phyloP scores from a whole-genome alignment of 2,888 invertebrate species.

The Drosophila tanythrix region DNA sequence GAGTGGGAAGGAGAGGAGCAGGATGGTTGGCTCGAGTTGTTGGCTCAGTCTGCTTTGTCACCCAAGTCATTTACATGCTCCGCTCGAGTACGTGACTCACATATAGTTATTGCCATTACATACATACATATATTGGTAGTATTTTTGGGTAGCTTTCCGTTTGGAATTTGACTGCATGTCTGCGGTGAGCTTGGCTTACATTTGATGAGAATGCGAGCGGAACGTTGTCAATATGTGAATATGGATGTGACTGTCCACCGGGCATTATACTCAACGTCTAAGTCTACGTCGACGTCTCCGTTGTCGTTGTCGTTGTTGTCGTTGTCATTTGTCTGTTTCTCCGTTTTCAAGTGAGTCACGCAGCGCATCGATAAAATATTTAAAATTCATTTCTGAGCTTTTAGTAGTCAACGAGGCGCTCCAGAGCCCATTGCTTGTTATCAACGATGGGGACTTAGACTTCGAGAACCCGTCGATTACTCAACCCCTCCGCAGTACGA shows the following conservation, averaged over 20 bases:
- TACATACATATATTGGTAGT: slow-evolving; percentile 15
- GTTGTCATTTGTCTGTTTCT: slow-evolving; percentile 2
- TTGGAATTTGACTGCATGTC: slow-evolving; percentile 53
- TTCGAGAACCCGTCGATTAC: slow-evolving; percentile 30
- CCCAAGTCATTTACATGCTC: slow-evolving; percentile 81
- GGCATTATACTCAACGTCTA: slow-evolving; percentile 29
- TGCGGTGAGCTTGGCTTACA: slow-evolving; percentile 58
- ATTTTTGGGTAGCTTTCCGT: slow-evolving; percentile 36
- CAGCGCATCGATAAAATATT: slow-evolving; percentile 76
- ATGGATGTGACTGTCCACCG: slow-evolving; percentile 55
- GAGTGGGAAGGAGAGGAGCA: background rate
- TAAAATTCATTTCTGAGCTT: slow-evolving; percentile 79
- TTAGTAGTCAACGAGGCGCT: slow-evolving; percentile 59
- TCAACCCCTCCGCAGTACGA: slow-evolving; percentile 15
- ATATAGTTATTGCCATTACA: slow-evolving; percentile 62
- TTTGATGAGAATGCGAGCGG: slow-evolving; percentile 75
- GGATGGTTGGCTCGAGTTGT: background rate
- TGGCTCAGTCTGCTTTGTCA: slow-evolving; percentile 65
- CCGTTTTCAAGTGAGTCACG: slow-evolving; percentile 68
- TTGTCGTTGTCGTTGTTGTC: background rate
- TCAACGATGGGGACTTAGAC: slow-evolving; percentile 38
- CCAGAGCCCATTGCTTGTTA: slow-evolving; percentile 37
- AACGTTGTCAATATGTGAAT: slow-evolving; percentile 35
- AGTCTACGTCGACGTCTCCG: background rate
- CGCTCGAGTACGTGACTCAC: slow-evolving; percentile 75